Evolutionary conservation across 2,888 invertebrate species (phyloP).

Genomic region (Melieria omissa): DNA sequence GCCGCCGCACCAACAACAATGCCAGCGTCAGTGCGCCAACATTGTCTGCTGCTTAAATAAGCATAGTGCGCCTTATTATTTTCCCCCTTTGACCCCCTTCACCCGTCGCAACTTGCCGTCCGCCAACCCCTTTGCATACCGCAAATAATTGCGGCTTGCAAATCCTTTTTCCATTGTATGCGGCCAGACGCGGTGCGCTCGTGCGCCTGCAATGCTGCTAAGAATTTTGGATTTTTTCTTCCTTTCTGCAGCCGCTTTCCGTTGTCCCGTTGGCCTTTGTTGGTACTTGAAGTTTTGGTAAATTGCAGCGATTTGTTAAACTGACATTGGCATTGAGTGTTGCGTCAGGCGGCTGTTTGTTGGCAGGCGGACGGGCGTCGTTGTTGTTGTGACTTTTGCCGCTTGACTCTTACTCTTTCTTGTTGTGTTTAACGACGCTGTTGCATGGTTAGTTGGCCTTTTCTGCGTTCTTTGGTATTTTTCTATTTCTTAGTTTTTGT

Average conservation of each 20-base stretch:
- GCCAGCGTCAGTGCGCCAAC: not conserved
- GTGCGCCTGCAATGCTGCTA: constrained; percentile 24
- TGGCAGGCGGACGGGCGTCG: not conserved
- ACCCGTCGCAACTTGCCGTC: not conserved
- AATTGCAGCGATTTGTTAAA: constrained; percentile 54
- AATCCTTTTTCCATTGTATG: constrained; percentile 42
- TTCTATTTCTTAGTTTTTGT: constrained; percentile 17
- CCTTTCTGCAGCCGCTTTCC: constrained; percentile 25
- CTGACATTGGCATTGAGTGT: constrained; percentile 49
- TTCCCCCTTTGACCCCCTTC: not conserved
- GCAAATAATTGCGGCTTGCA: constrained; percentile 44
- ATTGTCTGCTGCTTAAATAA: constrained; percentile 23
- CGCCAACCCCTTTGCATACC: constrained; percentile 37
- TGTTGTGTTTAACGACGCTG: not conserved
- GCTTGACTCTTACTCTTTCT: constrained; percentile 29
- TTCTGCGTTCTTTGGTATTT: constrained; percentile 22
- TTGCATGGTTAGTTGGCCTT: constrained; percentile 16
- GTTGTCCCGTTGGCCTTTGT: constrained; percentile 33
- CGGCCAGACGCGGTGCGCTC: constrained; percentile 19
- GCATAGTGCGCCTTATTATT: constrained; percentile 24
- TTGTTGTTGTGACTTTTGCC: constrained; percentile 29
- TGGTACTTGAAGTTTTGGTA: constrained; percentile 29
- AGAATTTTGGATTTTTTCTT: constrained; percentile 6
- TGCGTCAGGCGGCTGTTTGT: constrained; percentile 20
- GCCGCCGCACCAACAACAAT: not conserved